Conservation (phyloP, 2,113 vertebrate genomes). For the Polyodon spathula region DNA sequence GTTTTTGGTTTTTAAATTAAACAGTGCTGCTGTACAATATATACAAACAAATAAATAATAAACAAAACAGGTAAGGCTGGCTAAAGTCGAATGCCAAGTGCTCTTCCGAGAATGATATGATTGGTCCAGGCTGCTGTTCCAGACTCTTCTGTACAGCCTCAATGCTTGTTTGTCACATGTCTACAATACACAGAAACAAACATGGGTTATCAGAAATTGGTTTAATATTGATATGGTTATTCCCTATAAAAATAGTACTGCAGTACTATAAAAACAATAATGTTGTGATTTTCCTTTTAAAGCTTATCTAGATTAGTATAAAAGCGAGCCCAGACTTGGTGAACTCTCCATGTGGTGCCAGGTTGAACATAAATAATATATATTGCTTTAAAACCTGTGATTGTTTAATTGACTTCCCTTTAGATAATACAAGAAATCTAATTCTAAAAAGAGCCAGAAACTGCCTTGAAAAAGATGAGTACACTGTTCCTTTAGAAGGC, state of each 20-base stretch:
- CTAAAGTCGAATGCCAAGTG: constrained; percentile 37
- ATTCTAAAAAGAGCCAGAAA: too few species aligned
- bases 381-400: too few species aligned
- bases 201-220: background rate
- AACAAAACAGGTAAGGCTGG: constrained; percentile 24
- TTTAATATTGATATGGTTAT: too few species aligned
- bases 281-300: too few species aligned
- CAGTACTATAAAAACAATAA: background rate
- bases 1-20: constrained; percentile 24
- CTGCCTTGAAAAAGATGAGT: too few species aligned
- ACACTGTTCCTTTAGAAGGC: too few species aligned
- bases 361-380: too few species aligned
- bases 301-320: too few species aligned
- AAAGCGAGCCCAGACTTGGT: too few species aligned
- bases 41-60: constrained; percentile 28
- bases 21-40: constrained; percentile 18
- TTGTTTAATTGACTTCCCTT: too few species aligned
- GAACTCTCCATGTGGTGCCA: too few species aligned
- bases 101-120: constrained; percentile 19
- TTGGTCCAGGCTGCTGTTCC: constrained; percentile 1
- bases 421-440: too few species aligned
- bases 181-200: constrained; percentile 6
- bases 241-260: background rate
- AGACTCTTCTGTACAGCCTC: background rate
- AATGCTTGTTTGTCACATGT: background rate